Evolutionary conservation across 2,113 vertebrate species (phyloP).

Genomic region (Propithecus coquereli): DNA sequence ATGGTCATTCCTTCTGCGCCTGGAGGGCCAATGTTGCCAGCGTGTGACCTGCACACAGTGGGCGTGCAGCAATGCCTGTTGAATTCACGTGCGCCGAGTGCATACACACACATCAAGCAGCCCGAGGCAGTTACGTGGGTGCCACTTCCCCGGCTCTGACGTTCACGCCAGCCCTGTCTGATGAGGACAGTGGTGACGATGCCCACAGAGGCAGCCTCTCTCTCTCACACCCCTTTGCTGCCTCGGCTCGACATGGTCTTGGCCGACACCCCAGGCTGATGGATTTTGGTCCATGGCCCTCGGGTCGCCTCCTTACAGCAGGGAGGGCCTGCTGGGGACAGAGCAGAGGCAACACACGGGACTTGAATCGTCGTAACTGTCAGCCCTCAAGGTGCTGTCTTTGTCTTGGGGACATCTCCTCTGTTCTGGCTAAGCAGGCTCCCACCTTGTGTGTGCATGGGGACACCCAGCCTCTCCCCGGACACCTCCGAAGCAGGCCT

Average conservation of each 20-base stretch:
- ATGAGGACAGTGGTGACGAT: fast-evolving
- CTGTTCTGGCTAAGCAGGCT: fast-evolving
- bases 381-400: fast-evolving
- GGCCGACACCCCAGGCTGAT: fast-evolving
- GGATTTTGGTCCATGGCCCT: not conserved
- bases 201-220: fast-evolving
- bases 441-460: fast-evolving
- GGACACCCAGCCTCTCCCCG: too few species aligned
- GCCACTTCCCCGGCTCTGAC: not conserved
- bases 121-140: fast-evolving
- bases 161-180: too few species aligned
- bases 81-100: fast-evolving
- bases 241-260: not conserved
- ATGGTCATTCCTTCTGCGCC: fast-evolving
- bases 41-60: not conserved
- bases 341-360: fast-evolving
- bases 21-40: not conserved
- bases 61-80: fast-evolving
- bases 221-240: fast-evolving
- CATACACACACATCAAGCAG: not conserved
- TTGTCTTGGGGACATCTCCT: fast-evolving
- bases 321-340: not conserved
- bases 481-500: not conserved
- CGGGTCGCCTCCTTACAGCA: fast-evolving
- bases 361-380: fast-evolving